Conservation (phyloP, 1,140 invertebrate species). For the Hylyphantes graminicola region DNA sequence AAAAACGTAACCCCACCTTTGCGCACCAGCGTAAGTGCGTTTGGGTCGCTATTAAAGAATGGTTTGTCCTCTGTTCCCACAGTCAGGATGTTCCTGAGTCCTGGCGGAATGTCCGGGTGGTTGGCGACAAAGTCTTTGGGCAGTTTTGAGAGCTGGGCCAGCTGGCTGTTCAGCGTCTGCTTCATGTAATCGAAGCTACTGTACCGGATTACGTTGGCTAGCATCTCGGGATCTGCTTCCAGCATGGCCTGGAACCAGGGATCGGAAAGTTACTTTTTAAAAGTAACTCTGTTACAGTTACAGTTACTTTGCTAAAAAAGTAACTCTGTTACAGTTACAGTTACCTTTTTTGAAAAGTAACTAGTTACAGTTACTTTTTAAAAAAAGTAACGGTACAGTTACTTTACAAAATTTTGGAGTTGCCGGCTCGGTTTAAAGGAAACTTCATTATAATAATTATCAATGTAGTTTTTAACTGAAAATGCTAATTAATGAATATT, state of each 20-base stretch:
- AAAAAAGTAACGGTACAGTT: too few species aligned
- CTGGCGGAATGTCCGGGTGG: conserved; percentile 43
- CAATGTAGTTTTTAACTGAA: too few species aligned
- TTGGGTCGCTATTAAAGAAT: conserved; percentile 18
- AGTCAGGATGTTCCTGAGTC: conserved; percentile 18
- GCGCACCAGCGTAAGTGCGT: conserved; percentile 10
- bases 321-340: too few species aligned
- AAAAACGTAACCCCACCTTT: conserved; percentile 13
- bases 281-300: too few species aligned
- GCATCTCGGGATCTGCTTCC: conserved; percentile 6
- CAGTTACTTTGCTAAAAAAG: too few species aligned
- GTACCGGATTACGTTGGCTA: conserved; percentile 46
- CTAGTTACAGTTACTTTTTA: too few species aligned
- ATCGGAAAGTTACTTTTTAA: too few species aligned
- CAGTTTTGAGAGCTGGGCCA: conserved; percentile 19
- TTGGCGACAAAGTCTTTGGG: conserved; percentile 28
- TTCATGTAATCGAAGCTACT: conserved; percentile 61
- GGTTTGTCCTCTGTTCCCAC: neutral
- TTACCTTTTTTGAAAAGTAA: too few species aligned
- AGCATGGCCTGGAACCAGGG: conserved; percentile 43
- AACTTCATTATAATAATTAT: too few species aligned
- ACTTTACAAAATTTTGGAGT: too few species aligned
- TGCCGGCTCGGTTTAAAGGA: too few species aligned
- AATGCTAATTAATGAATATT: too few species aligned
- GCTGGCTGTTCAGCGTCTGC: conserved; percentile 27